These are phyloP conservation scores for Hipposideros armiger DNA, from an alignment of 2,113 vertebrate species.

Conservation along the genomic window DNA sequence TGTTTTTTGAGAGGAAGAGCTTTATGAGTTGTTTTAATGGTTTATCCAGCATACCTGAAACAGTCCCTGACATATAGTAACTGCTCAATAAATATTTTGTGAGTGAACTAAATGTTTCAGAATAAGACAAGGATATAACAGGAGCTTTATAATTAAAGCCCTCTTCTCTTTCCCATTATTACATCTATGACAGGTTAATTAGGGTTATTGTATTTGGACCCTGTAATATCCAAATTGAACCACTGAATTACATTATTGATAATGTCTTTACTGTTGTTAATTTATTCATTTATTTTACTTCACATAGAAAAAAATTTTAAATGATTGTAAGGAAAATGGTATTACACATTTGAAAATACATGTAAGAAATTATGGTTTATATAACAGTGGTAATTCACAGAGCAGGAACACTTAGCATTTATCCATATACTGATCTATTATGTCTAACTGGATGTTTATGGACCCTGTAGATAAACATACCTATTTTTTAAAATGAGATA, in stretches of 20 bases:
- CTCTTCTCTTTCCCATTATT: not conserved
- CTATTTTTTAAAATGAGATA: not conserved
- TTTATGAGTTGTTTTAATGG: not conserved
- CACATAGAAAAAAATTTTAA: not conserved
- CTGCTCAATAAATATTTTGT: not conserved
- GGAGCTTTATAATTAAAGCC: not conserved
- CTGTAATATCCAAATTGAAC: not conserved
- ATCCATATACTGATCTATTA: not conserved
- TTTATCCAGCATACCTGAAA: not conserved
- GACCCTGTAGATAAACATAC: not conserved
- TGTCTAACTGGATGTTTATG: slow-evolving; percentile 3
- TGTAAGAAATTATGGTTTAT: not conserved
- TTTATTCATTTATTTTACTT: slow-evolving; percentile 14
- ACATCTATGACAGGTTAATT: not conserved
- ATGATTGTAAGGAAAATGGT: not conserved
- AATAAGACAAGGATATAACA: not conserved
- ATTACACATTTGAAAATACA: not conserved
- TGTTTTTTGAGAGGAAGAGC: not conserved
- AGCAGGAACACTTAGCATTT: not conserved
- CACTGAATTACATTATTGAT: not conserved
- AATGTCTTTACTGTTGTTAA: not conserved
- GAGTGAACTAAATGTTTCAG: not conserved
- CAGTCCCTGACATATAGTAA: not conserved
- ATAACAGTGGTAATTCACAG: not conserved
- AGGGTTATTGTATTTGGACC: not conserved